Conservation (phyloP, 2,888 invertebrate genomes). For the Lobophora halterata region DNA sequence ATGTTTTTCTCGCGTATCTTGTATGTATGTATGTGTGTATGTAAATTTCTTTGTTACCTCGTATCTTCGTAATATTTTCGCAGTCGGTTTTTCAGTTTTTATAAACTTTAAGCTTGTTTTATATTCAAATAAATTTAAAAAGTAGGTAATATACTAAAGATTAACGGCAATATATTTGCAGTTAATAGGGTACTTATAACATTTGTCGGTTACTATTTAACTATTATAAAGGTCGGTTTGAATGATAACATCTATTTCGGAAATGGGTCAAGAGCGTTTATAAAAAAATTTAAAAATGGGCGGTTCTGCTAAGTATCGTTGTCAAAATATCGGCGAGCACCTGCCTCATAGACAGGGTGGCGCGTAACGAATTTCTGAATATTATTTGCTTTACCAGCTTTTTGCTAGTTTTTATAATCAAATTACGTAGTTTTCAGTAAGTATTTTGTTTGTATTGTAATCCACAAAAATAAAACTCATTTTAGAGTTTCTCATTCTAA, state of each 20-base stretch:
- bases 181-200: conserved; percentile 6
- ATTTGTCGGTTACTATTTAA: conserved; percentile 22
- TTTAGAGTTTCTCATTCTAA: too few species aligned
- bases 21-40: too few species aligned
- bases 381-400: conserved; percentile 14
- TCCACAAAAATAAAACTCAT: too few species aligned
- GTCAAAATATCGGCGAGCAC: conserved; percentile 77
- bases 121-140: not conserved
- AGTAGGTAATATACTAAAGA: not conserved
- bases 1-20: too few species aligned
- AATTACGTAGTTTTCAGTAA: conserved; percentile 1
- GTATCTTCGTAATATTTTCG: too few species aligned
- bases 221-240: conserved; percentile 31
- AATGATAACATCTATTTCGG: conserved; percentile 56
- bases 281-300: conserved; percentile 65
- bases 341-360: conserved; percentile 69
- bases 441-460: not conserved
- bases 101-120: too few species aligned
- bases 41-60: too few species aligned
- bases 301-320: conserved; percentile 76
- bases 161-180: conserved; percentile 6
- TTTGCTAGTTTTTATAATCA: conserved; percentile 9
- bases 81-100: too few species aligned
- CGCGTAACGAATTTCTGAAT: conserved; percentile 60
- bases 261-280: conserved; percentile 67